Evolutionary conservation across 1,140 invertebrate genomes (phyloP), one percentile per base, ranked within the genome.

Genomic region (Bilobella aurantiaca): DNA sequence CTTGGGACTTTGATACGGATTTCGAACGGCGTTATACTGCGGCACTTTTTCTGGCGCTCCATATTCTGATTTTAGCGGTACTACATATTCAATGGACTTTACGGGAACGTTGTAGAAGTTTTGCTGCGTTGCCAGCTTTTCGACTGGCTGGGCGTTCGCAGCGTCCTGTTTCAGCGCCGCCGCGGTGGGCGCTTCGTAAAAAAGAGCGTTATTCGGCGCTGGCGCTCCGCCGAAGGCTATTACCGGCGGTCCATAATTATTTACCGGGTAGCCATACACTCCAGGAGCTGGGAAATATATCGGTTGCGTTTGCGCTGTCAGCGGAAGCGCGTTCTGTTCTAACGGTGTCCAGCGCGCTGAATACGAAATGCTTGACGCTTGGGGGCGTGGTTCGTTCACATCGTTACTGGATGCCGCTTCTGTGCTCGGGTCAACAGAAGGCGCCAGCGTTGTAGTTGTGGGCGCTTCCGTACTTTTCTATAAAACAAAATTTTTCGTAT

Each of bases 181-280:
- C 5, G 49, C 49, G 5, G 49, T 23, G 5, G 8, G 49, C 5
- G 49, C 8, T 12, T 23, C 49, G 21, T 53, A 53, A 53, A 5
- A 42, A 18, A 42, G 34, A 18, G 34, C 23, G 21, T 12, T 12
- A 23, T 23, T 53, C 14, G 49, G 8, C n/a, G n/a, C 23, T 12
- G 23, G 23, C 23, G n/a, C 49, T 5, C 49, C 49, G 5, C 49
- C 49, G 49, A 53, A 53, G 21, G 5, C 25, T 8, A 53, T 16
- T 5, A 53, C 49, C 5, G 49, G 49, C 49, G 49, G 49, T 53
- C 49, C 49, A 53, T 53, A 53, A 23, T 53, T 53, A 23, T 53
- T 53, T 5, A 53, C 49, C 14, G 49, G 49, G 49, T 53, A 53
- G 49, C 49, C 49, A 23, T 53, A 53, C 49, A 53, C 23, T 14